Percentiles rank a stretch among this genome's conserved stretches.
phyloP scores from a whole-genome alignment of 2,113 vertebrate genomes.

The Alosa alosa region DNA sequence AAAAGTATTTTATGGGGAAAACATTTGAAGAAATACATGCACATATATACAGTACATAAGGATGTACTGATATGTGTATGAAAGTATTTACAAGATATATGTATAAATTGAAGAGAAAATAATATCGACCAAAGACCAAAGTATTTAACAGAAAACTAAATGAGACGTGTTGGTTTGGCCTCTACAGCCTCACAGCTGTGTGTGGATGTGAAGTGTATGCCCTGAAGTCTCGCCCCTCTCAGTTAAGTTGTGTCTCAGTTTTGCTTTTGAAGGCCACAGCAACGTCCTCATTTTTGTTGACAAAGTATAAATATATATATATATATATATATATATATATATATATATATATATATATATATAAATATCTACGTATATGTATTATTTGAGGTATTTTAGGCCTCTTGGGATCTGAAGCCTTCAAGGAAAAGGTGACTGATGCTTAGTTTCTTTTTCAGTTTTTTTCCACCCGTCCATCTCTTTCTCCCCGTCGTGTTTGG shows the following conservation, averaged over 20 bases:
- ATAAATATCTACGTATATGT: background rate
- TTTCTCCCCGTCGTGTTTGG: background rate
- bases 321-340: background rate
- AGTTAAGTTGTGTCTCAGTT: background rate
- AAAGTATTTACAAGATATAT: conserved; percentile 70
- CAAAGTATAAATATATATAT: background rate
- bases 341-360: conserved; percentile 3
- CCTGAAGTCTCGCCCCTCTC: background rate
- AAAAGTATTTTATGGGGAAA: conserved; percentile 68
- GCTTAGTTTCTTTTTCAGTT: background rate
- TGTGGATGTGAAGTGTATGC: background rate
- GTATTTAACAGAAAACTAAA: conserved; percentile 71
- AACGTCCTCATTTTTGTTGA: background rate
- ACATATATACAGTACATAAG: conserved; percentile 73
- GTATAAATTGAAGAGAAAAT: conserved; percentile 66
- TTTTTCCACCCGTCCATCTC: background rate
- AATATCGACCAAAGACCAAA: conserved; percentile 79
- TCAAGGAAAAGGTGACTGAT: background rate
- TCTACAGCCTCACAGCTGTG: conserved; percentile 38
- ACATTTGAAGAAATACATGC: conserved; percentile 65
- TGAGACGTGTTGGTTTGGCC: conserved; percentile 60
- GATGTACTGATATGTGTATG: conserved; percentile 71
- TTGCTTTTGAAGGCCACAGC: background rate
- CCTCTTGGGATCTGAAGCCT: conserved; percentile 5
- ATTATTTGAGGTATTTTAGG: conserved; percentile 21